Base-by-base conservation (phyloP, 1,140 invertebrate genomes). In the Camponotus floridanus region DNA sequence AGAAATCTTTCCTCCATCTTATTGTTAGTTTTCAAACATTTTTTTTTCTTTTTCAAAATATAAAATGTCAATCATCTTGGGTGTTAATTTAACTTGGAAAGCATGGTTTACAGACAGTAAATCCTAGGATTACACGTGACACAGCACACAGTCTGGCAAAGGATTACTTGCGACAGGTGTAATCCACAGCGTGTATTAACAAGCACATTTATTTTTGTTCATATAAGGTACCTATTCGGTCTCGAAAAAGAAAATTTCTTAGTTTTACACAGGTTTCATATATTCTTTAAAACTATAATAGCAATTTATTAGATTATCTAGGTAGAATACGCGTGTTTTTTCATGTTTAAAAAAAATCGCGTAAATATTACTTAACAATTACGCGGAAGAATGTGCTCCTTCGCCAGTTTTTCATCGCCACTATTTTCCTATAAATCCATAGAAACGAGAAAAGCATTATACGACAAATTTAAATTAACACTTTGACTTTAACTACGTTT, bases 1-100 rank as follows among this genome's bases (percentile, higher is more conserved):
- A 51, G 48, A 51, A 42, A 57, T n/a, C 15, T 51, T 18, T 21
- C 26, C 9, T 13, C 55, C 2, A 33, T n/a, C 5, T 7, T 18
- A 26, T 26, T 26, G 26, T 26, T 26, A 65, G 0, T 36, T 70
- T 70, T 55, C 57, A n/a, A 39, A 39, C 33, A 6, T 80, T 15
- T 8, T n/a, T 57, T 59, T 71, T 57, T 71, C 39, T 59, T 74
- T 39, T 21, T 26, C 39, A 59, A 8, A 71, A 68, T 33, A 15
- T 8, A 33, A 74, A 36, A 13, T 13, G 36, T 45, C 33, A 48
- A 61, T 83, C 51, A 73, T 36, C 68, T 61, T 61, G 59, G 33
- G 11, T 36, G 36, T 83, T 74, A 83, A 61, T 83, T 83, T 83
- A 8, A 73, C 79, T 36, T 73, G 68, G 26, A 74, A 83, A 62